Evolutionary conservation across 2,888 invertebrate species (phyloP).

Genomic region (Aspidiotus destructor): DNA sequence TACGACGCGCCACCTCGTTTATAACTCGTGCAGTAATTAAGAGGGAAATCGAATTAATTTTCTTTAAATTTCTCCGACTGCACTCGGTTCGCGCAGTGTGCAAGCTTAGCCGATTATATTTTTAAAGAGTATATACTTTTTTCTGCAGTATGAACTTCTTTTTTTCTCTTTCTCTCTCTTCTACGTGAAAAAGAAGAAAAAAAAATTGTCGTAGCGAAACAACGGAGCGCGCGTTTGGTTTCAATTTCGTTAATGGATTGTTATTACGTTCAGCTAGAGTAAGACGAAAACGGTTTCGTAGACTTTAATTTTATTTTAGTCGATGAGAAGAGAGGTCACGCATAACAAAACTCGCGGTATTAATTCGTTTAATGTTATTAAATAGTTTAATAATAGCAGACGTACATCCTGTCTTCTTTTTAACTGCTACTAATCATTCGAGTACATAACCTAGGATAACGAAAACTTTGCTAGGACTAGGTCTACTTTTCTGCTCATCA

Average conservation of each 20-base stretch:
- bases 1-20: too few species aligned
- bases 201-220: too few species aligned
- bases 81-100: too few species aligned
- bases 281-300: conserved; percentile 25
- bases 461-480: conserved; percentile 22
- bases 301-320: conserved; percentile 29
- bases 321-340: conserved; percentile 25
- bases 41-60: too few species aligned
- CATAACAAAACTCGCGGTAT: conserved; percentile 23
- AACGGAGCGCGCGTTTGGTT: conserved; percentile 5
- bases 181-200: too few species aligned
- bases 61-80: too few species aligned
- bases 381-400: conserved; percentile 32
- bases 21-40: too few species aligned
- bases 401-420: conserved; percentile 30
- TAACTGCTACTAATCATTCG: conserved; percentile 10
- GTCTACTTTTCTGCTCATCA: conserved; percentile 24
- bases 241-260: conserved; percentile 25
- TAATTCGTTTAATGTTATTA: conserved; percentile 32
- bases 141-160: background rate
- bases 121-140: too few species aligned
- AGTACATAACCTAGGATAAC: conserved; percentile 29
- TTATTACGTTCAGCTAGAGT: conserved; percentile 20
- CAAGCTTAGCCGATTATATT: too few species aligned
- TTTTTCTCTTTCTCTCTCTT: background rate